Evolutionary conservation across 2,113 vertebrate genomes (phyloP).

Genomic region (Pleuronectes platessa): DNA sequence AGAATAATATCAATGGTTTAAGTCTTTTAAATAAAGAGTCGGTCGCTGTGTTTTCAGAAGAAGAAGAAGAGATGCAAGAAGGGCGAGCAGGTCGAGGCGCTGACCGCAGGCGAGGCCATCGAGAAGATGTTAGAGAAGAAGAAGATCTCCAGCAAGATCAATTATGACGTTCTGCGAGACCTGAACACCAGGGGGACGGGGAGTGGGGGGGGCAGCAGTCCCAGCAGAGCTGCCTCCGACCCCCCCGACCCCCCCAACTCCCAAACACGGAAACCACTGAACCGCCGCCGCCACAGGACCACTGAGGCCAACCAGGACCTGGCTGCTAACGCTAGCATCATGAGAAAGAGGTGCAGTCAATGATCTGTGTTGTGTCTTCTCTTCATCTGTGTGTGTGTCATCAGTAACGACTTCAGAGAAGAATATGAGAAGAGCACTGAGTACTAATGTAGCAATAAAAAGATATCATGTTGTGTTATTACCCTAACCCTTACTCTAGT

Average conservation of each 20-base stretch:
- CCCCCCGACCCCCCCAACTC: slow-evolving; percentile 10
- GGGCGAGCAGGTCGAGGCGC: slow-evolving; percentile 87
- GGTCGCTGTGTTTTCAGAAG: slow-evolving; percentile 79
- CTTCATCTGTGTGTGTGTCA: slow-evolving; percentile 39
- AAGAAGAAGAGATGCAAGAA: slow-evolving; percentile 88
- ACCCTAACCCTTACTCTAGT: too few species aligned
- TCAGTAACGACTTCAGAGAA: too few species aligned
- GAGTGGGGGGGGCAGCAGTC: slow-evolving; percentile 63
- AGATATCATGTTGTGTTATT: too few species aligned
- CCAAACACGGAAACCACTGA: slow-evolving; percentile 77
- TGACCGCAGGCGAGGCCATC: slow-evolving; percentile 94
- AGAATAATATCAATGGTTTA: neutral
- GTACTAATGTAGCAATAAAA: too few species aligned
- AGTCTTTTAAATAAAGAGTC: too few species aligned
- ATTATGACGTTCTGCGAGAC: slow-evolving; percentile 95
- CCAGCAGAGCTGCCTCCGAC: slow-evolving; percentile 62
- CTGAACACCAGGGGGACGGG: slow-evolving; percentile 85
- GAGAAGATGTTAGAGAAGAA: slow-evolving; percentile 99
- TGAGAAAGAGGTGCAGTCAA: slow-evolving; percentile 85
- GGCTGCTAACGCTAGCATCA: slow-evolving; percentile 76
- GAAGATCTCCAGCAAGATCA: slow-evolving; percentile 98
- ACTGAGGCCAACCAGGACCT: slow-evolving; percentile 63
- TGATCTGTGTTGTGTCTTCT: neutral
- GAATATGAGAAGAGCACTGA: too few species aligned
- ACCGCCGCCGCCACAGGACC: slow-evolving; percentile 83